Evolutionary conservation across 2,888 invertebrate genomes (phyloP).

Genomic region (Sarcophaga rosellei): DNA sequence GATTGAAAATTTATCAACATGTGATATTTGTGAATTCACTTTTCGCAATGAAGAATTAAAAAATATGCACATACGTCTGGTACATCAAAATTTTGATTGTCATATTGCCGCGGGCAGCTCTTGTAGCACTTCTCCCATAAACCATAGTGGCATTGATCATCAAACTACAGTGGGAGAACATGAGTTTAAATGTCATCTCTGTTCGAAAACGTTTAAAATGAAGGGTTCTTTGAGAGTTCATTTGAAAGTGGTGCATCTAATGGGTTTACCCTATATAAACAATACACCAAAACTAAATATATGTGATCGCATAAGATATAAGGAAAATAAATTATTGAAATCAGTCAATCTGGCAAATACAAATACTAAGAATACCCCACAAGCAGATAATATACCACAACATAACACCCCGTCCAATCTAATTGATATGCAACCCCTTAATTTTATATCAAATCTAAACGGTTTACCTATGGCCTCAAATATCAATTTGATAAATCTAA

Average conservation of each 20-base stretch:
- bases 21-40: constrained; percentile 88
- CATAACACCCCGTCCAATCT: background rate
- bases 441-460: constrained; percentile 36
- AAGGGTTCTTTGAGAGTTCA: constrained; percentile 91
- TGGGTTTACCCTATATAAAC: constrained; percentile 72
- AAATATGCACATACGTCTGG: constrained; percentile 88
- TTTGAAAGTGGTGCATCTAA: constrained; percentile 88
- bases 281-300: constrained; percentile 75
- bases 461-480: constrained; percentile 39
- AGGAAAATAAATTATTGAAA: constrained; percentile 70
- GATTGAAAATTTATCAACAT: constrained; percentile 74
- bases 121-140: background rate
- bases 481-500: constrained; percentile 55
- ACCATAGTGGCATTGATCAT: constrained; percentile 6
- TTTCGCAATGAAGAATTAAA: constrained; percentile 88
- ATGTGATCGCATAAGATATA: constrained; percentile 77
- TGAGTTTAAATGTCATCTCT: constrained; percentile 86
- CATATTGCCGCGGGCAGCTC: constrained; percentile 61
- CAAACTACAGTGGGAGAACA: constrained; percentile 68
- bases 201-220: constrained; percentile 91
- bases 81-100: constrained; percentile 82
- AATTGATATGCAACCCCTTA: constrained; percentile 49
- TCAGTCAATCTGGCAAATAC: background rate
- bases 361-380: background rate
- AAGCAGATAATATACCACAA: constrained; percentile 40